These are phyloP conservation scores for Odontothrips loti DNA, from an alignment of 2,888 invertebrate genomes.

Conservation along the genomic window DNA sequence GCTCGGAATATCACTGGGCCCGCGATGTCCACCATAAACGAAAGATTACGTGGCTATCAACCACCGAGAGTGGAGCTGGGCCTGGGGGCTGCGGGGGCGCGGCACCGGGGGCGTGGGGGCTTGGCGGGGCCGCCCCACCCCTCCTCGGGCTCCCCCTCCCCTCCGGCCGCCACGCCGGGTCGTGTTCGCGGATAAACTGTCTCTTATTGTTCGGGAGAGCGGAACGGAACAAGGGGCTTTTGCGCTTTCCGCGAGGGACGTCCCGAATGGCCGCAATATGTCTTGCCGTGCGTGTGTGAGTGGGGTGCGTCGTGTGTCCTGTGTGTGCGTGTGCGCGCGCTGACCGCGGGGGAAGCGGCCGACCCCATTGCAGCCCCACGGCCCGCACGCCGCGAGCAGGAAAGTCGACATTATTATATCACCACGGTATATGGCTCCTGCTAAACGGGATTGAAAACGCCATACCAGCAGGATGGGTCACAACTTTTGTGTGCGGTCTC, in stretches of 20 bases:
- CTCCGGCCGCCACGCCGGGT: background rate
- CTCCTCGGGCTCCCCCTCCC: too few species aligned
- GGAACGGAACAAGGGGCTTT: background rate
- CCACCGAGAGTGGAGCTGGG: background rate
- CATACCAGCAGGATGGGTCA: too few species aligned
- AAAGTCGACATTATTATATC: too few species aligned
- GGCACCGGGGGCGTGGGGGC: background rate
- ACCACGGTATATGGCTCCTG: too few species aligned
- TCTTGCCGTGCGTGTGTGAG: background rate
- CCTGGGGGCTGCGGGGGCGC: background rate
- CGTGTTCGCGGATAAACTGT: constrained; percentile 22
- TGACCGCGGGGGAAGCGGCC: too few species aligned
- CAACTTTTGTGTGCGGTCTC: too few species aligned
- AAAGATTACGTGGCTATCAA: constrained; percentile 18
- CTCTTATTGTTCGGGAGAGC: constrained; percentile 5
- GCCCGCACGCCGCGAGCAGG: too few species aligned
- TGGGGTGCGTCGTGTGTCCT: background rate
- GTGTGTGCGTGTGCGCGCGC: too few species aligned
- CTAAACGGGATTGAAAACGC: too few species aligned
- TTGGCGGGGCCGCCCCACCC: too few species aligned
- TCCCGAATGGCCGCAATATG: background rate
- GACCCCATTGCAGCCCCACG: too few species aligned
- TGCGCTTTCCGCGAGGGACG: background rate
- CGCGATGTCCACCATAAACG: constrained; percentile 16
- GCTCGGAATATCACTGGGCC: constrained; percentile 14